Percentiles rank a stretch among this genome's conserved stretches.
Evolutionary conservation across 2,888 invertebrate genomes (phyloP).

Genomic region (Andrena fulva): DNA sequence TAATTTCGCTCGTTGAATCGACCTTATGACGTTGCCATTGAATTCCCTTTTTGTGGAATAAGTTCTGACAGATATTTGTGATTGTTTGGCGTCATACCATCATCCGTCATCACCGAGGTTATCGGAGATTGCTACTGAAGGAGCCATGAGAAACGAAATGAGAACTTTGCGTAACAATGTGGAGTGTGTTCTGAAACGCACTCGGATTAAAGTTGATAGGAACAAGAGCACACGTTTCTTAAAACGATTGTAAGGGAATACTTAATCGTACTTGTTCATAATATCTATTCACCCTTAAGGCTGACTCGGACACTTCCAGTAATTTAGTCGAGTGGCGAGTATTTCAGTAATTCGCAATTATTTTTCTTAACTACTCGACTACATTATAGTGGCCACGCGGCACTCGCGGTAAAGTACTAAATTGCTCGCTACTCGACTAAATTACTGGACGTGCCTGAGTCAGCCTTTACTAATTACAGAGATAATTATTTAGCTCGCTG

Average conservation of each 20-base stretch:
- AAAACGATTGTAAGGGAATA: no score
- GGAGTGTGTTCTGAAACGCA: conserved; percentile 37
- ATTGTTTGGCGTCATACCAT: not conserved
- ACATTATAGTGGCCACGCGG: no score
- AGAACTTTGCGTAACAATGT: not conserved
- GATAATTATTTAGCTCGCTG: not conserved
- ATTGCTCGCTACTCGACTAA: no score
- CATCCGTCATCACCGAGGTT: not conserved
- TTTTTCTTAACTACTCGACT: no score
- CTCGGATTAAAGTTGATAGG: not conserved
- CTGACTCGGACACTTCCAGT: not conserved
- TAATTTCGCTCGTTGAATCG: not conserved
- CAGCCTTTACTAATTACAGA: no score
- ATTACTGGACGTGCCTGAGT: no score
- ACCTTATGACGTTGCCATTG: not conserved
- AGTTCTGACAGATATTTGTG: not conserved
- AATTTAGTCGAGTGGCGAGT: not conserved
- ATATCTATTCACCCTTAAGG: no score
- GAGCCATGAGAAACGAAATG: not conserved
- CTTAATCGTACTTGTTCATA: no score
- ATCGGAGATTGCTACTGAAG: conserved; percentile 15
- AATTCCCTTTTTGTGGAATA: not conserved
- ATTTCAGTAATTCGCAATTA: no score
- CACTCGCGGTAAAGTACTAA: no score
- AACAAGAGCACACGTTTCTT: not conserved